These are phyloP conservation scores for Zaprionus africanus DNA, from an alignment of 1,140 invertebrate species.

Conservation along the genomic window DNA sequence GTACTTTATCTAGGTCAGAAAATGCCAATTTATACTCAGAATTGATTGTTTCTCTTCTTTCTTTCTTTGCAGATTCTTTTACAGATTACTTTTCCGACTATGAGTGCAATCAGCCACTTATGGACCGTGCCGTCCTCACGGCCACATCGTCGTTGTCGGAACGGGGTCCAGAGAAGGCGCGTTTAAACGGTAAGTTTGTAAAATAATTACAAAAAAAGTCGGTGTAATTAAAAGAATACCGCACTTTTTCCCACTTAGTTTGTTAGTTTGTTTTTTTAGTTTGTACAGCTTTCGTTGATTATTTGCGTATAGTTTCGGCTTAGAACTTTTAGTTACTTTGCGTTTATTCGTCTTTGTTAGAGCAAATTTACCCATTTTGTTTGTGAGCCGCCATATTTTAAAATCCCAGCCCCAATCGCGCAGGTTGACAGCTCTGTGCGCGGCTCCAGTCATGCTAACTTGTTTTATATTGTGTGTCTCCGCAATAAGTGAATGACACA, in stretches of 20 bases:
- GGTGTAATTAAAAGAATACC: no score
- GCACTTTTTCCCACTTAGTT: not conserved
- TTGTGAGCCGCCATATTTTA: conserved; percentile 27
- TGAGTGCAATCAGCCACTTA: conserved; percentile 92
- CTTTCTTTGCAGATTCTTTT: conserved; percentile 69
- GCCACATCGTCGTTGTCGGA: conserved; percentile 92
- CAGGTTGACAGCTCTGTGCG: conserved; percentile 31
- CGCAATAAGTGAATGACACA: conserved; percentile 35
- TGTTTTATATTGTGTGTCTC: conserved; percentile 20
- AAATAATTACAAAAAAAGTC: not conserved
- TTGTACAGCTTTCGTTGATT: conserved; percentile 5
- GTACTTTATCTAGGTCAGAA: conserved; percentile 15
- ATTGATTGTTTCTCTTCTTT: conserved; percentile 25
- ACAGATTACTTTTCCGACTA: conserved; percentile 82
- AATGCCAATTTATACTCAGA: not conserved
- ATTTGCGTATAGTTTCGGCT: not conserved
- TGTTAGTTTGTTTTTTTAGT: conserved; percentile 18
- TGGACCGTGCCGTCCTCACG: conserved; percentile 89
- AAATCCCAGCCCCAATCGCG: conserved; percentile 1
- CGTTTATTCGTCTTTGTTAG: conserved; percentile 23
- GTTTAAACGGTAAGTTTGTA: conserved; percentile 90
- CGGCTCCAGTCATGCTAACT: conserved; percentile 31
- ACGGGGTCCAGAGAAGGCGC: conserved; percentile 92
- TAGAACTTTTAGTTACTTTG: conserved; percentile 2
- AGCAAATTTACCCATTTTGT: conserved; percentile 20